A percentile compares a stretch with the other conserved stretches of the same genome.
phyloP scores from a whole-genome alignment of 2,797 vertebrate genomes.

The Tiaroga cobitis region DNA sequence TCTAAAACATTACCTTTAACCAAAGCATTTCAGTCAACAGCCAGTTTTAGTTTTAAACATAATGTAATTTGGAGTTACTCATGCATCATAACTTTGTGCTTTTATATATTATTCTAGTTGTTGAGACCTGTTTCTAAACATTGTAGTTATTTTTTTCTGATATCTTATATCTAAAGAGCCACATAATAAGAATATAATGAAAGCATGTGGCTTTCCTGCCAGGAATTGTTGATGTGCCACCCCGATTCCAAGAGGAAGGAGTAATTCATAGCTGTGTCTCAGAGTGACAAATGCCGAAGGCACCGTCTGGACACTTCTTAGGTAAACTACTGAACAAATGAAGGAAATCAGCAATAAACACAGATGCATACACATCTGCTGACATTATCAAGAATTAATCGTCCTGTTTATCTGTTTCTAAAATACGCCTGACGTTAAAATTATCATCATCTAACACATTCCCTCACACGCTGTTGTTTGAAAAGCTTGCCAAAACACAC shows the following conservation, averaged over 20 bases:
- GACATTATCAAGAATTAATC: constrained; percentile 61
- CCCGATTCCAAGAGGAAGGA: constrained; percentile 70
- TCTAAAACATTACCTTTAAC: neutral
- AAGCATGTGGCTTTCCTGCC: constrained; percentile 69
- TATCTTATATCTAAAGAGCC: neutral
- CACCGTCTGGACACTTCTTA: constrained; percentile 57
- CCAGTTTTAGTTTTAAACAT: neutral
- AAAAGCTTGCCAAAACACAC: constrained; percentile 8
- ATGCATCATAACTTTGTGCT: neutral
- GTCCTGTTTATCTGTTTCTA: constrained; percentile 60
- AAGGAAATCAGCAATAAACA: constrained; percentile 70
- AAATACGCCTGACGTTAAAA: constrained; percentile 50
- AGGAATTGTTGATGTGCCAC: constrained; percentile 66
- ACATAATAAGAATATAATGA: constrained; percentile 60
- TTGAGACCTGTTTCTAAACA: neutral
- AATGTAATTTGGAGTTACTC: neutral
- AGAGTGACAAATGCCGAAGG: constrained; percentile 59
- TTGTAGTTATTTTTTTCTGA: neutral
- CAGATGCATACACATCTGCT: constrained; percentile 63
- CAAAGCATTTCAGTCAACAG: constrained; percentile 4
- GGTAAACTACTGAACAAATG: constrained; percentile 68
- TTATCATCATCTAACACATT: constrained; percentile 20
- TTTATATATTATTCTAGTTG: neutral
- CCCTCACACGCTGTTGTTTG: constrained; percentile 6
- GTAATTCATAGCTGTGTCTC: constrained; percentile 69